Evolutionary conservation across 2,797 vertebrate genomes (phyloP), one percentile per base, ranked within the genome.

Genomic region (Amniataba percoides): DNA sequence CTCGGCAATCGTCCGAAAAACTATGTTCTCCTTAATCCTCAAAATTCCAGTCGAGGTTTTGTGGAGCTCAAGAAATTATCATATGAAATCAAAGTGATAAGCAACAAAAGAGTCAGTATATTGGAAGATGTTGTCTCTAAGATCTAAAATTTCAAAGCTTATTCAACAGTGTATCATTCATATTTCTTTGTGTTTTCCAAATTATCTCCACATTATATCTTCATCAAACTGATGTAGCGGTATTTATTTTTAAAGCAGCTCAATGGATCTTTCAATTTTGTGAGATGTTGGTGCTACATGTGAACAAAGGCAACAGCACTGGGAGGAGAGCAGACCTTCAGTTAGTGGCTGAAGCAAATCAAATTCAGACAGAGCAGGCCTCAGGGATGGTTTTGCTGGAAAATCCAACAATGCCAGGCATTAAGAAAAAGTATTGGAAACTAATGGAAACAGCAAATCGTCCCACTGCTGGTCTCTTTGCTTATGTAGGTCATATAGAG

Each of bases 11-110:
- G 45, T 57, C 64, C 45, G n/a, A 52, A 78, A 31, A 43, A 69
- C 14, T 12, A 67, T n/a, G 21, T 60, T 74, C 69, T 51, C 51
- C 49, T 78, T n/a, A 66, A 71, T n/a, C 40, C 70, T 55, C 10
- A 45, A 42, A 63, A 71, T 49, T 65, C 34, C 43, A 60, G 46
- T 5, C 19, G 53, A 52, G 65, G 15, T 52, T 43, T 67, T 25
- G 0, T 18, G 21, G 34, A 55, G 21, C 13, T 8, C 34, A 4
- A 19, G 31, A 36, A 36, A 36, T 36, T 7, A 36, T 36, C 1
- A 71, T 12, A 36, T 15, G 2, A 0, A 8, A 61, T 62, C 4
- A 49, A 49, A 27, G 23, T n/a, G 42, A 75, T 46, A 12, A 61
- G 12, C 23, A 15, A 55, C 27, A 15, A n/a, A 7, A 51, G 49